These are phyloP conservation scores for Sinocyclocheilus grahami DNA, from an alignment of 2,113 vertebrate species.

Conservation along the genomic window DNA sequence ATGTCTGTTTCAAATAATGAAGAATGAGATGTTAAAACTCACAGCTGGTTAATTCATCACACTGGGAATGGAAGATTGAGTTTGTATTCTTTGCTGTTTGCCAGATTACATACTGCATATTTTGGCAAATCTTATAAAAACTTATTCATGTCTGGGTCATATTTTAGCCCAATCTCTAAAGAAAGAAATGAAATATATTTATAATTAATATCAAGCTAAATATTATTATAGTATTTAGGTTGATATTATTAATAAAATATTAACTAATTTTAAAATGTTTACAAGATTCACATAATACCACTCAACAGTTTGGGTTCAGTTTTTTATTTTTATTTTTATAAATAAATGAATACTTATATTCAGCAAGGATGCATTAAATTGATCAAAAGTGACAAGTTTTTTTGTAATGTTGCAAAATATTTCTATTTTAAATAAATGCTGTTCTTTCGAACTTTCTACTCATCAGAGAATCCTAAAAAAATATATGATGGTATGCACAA, in stretches of 20 bases:
- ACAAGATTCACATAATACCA: not conserved
- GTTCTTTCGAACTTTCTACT: not conserved
- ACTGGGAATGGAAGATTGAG: not conserved
- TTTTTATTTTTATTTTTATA: not conserved
- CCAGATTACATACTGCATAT: not conserved
- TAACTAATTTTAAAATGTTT: not conserved
- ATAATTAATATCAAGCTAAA: no score
- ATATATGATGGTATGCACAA: not conserved
- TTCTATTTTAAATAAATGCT: not conserved
- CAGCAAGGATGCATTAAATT: not conserved
- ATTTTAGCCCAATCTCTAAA: not conserved
- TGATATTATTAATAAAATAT: not conserved
- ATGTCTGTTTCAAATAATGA: not conserved
- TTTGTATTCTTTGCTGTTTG: not conserved
- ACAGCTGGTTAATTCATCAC: not conserved
- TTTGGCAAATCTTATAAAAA: not conserved
- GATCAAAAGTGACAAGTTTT: not conserved
- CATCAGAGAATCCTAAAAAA: not conserved
- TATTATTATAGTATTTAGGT: not conserved
- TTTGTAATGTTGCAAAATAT: not conserved
- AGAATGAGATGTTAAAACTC: slow-evolving; percentile 2
- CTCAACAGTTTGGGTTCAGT: not conserved
- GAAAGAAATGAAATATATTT: not conserved
- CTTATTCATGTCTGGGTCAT: not conserved
- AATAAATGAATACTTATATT: not conserved